Base-by-base conservation (phyloP, 2,113 vertebrate genomes). In the Thymallus thymallus region DNA sequence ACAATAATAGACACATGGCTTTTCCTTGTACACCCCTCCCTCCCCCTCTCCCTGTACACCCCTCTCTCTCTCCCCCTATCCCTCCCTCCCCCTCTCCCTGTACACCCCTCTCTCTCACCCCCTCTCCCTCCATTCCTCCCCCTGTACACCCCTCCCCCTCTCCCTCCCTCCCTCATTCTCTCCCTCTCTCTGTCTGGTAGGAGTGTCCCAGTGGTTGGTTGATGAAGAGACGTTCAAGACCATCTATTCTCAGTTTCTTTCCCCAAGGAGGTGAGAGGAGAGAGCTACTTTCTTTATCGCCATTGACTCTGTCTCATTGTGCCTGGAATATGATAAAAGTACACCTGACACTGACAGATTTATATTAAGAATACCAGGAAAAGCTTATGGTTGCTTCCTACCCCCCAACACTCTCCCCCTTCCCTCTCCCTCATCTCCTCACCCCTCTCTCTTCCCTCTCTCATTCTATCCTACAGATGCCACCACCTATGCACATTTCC, bases 231-330 rank as follows among this genome's bases (percentile, higher is more conserved):
- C 96, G 16, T 99, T 99, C 91, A 98, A 96, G 72, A 89, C 95
- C 81, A 99, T 99, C 87, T 99, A 99, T 85, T 94, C 96, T 20
- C 96, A 96, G 88, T 99, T 99, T 99, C 91, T 99, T 99, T 89
- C 96, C 97, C n/a, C 97, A 96, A 91, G 97, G 97, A 92, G 96
- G 97, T 99, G 87, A 95, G 95, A 73, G 35, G 35, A 41, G 35
- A 41, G 35, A 12, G 35, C 35, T 41, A 41, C 35, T 41, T 41
- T 41, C 35, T 41, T 41, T 41, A 41, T 41, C 35, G 10, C 35
- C 16, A 5, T 20, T 23, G 48, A 51, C 12, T 14, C 5, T 16
- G 56, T 60, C 13, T 51, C 12, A 16, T 18, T 51, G 35, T 51
- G 48, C 48, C 12, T 16, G 48, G 48, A 18, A 16, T 51, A 18